These are phyloP conservation scores for Syngnathus acus DNA, from an alignment of 2,797 vertebrate genomes.

Conservation along the genomic window DNA sequence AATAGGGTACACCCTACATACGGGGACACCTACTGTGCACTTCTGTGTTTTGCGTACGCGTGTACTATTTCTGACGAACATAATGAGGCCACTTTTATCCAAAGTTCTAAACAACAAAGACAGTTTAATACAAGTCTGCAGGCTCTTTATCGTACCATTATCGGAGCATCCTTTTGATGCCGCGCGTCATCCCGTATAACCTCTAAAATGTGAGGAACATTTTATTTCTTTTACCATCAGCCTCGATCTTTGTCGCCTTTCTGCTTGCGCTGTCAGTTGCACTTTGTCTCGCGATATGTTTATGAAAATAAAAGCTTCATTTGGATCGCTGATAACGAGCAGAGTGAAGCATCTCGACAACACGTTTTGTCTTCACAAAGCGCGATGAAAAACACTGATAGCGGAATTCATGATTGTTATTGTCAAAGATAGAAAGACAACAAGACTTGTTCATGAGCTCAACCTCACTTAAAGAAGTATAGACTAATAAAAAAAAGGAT, in stretches of 20 bases:
- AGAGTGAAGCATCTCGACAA: neutral
- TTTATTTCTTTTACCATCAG: neutral
- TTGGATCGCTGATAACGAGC: neutral
- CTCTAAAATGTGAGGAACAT: neutral
- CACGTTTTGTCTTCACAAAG: neutral
- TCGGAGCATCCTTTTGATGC: neutral
- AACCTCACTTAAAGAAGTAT: neutral
- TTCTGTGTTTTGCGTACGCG: neutral
- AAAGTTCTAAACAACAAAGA: neutral
- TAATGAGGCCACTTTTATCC: conserved; percentile 2
- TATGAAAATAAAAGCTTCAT: neutral
- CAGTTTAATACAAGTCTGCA: neutral
- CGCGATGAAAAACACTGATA: neutral
- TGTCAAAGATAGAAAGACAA: neutral
- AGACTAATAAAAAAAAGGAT: neutral
- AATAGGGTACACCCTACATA: neutral
- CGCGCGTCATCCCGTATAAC: neutral
- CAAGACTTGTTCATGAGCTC: neutral
- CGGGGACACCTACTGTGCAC: neutral
- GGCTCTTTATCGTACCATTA: neutral
- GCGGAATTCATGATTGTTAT: neutral
- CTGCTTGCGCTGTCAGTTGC: neutral
- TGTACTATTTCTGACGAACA: neutral
- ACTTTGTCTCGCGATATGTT: neutral
- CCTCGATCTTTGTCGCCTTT: neutral